These are phyloP conservation scores for Asarcornis scutulata DNA, from an alignment of 2,113 vertebrate genomes.

Conservation along the genomic window DNA sequence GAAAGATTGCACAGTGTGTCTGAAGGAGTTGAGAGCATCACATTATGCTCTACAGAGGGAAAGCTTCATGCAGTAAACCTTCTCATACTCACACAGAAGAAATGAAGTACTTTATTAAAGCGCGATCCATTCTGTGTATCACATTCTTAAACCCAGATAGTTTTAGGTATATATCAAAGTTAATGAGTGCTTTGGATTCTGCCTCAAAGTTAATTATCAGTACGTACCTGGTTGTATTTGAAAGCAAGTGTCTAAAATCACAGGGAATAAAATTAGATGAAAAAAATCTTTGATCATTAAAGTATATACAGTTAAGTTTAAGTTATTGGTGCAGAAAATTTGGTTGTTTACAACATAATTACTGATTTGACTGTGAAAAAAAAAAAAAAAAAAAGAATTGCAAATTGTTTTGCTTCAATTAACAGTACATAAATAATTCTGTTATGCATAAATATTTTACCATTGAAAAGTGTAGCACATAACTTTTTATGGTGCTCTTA, in stretches of 20 bases:
- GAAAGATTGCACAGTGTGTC: not conserved
- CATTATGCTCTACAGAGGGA: not conserved
- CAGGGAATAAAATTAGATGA: not conserved
- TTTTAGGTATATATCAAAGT: not conserved
- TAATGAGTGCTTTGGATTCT: slow-evolving; percentile 11
- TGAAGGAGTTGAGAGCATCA: not conserved
- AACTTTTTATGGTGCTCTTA: slow-evolving; percentile 49
- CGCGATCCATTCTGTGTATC: not conserved
- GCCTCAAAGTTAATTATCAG: slow-evolving; percentile 9
- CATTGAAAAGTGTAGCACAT: not conserved
- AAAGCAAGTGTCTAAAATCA: slow-evolving; percentile 23
- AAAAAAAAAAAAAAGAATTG: not conserved
- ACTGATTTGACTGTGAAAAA: not conserved
- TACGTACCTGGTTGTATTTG: not conserved
- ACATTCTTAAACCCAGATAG: not conserved
- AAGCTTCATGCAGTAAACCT: not conserved
- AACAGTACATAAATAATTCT: slow-evolving; percentile 36
- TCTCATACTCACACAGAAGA: not conserved
- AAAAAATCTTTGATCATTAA: slow-evolving; percentile 37
- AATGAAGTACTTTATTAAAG: not conserved
- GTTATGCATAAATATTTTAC: slow-evolving; percentile 16
- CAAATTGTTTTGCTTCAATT: slow-evolving; percentile 20
- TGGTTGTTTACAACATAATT: slow-evolving; percentile 51
- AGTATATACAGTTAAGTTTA: slow-evolving; percentile 1
- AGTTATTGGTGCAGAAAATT: slow-evolving; percentile 21